phyloP scores from a whole-genome alignment of 2,888 invertebrate species.

The Aplocera efformata region DNA sequence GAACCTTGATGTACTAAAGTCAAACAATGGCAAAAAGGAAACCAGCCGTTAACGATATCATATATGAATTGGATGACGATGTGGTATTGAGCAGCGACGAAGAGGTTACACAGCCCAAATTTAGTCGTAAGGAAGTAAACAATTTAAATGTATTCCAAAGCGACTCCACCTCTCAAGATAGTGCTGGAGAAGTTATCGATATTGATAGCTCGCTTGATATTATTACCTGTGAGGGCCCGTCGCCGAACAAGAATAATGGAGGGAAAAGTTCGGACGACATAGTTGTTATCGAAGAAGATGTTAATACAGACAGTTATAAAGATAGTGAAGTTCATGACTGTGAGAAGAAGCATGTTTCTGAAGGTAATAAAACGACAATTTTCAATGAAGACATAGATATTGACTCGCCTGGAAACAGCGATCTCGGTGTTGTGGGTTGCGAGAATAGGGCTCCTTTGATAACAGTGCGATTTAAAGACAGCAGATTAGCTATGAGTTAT shows the following conservation, averaged over 20 bases:
- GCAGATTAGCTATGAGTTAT: conserved; percentile 61
- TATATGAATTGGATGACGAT: conserved; percentile 76
- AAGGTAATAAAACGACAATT: conserved; percentile 44
- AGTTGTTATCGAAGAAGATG: conserved; percentile 29
- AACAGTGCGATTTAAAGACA: conserved; percentile 68
- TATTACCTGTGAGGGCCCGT: conserved; percentile 28
- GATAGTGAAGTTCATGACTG: conserved; percentile 29
- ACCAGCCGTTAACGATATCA: conserved; percentile 66
- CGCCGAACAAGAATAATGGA: conserved; percentile 50
- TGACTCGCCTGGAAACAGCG: conserved; percentile 60
- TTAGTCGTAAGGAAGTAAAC: conserved; percentile 42
- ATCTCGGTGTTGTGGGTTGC: conserved; percentile 58
- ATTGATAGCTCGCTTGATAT: conserved; percentile 39
- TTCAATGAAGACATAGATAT: conserved; percentile 58
- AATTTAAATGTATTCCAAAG: conserved; percentile 27
- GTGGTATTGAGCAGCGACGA: conserved; percentile 69
- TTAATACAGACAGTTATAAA: conserved; percentile 22
- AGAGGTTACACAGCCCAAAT: conserved; percentile 62
- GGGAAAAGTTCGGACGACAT: conserved; percentile 55
- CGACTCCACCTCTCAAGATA: conserved; percentile 31
- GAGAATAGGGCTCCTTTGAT: conserved; percentile 65
- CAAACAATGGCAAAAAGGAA: conserved; percentile 67
- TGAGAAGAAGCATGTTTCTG: conserved; percentile 31
- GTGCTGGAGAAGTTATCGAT: conserved; percentile 36
- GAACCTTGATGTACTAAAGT: conserved; percentile 3